Conservation (phyloP, 2,888 invertebrate genomes). For the Protophormia terraenovae region DNA sequence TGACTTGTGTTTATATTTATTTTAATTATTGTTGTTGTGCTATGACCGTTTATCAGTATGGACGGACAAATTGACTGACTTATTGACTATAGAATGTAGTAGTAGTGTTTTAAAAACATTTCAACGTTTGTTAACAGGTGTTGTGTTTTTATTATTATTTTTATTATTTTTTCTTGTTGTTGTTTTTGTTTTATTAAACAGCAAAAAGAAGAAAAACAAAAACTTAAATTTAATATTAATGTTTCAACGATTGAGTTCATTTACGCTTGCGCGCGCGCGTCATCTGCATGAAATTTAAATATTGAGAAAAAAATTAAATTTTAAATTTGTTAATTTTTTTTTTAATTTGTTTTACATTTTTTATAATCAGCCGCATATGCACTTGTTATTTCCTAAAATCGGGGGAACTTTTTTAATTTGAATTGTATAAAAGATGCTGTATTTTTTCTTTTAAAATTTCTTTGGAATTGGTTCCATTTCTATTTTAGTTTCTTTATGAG, state of each 20-base stretch:
- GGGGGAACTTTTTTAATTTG: constrained; percentile 7
- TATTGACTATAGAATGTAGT: background rate
- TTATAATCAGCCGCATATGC: background rate
- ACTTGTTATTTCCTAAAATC: constrained; percentile 11
- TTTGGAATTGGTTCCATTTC: background rate
- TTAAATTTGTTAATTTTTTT: constrained; percentile 10
- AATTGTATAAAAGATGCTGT: background rate
- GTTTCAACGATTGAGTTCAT: constrained; percentile 30
- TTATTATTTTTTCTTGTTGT: background rate
- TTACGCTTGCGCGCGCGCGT: constrained; percentile 50
- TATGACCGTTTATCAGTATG: background rate
- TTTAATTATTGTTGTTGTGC: background rate
- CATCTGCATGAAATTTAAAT: constrained; percentile 52
- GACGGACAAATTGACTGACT: too few species aligned
- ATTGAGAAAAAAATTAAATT: constrained; percentile 13
- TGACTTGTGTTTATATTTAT: too few species aligned
- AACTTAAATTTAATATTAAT: background rate
- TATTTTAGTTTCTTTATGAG: background rate
- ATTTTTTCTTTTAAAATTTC: background rate
- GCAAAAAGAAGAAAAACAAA: background rate
- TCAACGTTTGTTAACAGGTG: constrained; percentile 59
- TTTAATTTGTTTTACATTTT: background rate
- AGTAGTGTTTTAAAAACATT: background rate
- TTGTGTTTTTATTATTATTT: constrained; percentile 39
- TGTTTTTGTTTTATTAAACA: background rate